Evolutionary conservation across 37 sponge, comb jelly and placozoan genomes (phyloP), one percentile per base, ranked within the genome.

Genomic region (Diacarnus erythraeanus): DNA sequence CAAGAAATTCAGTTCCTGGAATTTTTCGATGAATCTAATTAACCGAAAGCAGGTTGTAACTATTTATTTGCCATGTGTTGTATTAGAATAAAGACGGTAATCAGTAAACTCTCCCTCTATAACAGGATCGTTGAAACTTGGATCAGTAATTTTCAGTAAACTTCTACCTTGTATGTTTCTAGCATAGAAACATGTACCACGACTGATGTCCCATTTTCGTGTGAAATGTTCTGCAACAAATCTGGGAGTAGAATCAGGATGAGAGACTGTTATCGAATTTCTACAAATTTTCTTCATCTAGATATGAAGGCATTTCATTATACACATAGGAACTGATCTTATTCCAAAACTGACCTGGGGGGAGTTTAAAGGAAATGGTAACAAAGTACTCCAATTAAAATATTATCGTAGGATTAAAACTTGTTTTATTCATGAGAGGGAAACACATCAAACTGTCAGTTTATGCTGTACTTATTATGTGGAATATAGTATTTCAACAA

Each of bases 71-170:
- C n/a, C n/a, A n/a, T n/a, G n/a, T n/a, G n/a, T n/a, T n/a, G n/a
- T n/a, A n/a, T n/a, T n/a, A n/a, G n/a, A n/a, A n/a, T n/a, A n/a
- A n/a, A n/a, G n/a, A n/a, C n/a, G 40, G 60, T 89, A 89, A 42
- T 84, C 85, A 18, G 38, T 60, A 37, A 84, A 89, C 9, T 38
- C 34, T 6, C 90, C 90, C 57, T 84, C 81, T 71, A 89, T 84
- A 20, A 89, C 90, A 59, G 90, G 75, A 47, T 84, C 90, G 38
- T 88, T 88, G 27, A 79, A 71, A 56, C 54, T 44, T 30, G 29
- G 59, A 22, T 74, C 74, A 51, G 8, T 29, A 33, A 79, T 69
- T 34, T 79, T 71, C 20, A 44, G 21, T 26, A 79, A 40, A n/a
- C 40, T 10, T 2, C 80, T 71, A 31, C 71, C 80, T 37, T 79